Evolutionary conservation across 2,888 invertebrate species (phyloP).

Genomic region (Germaria angustata): DNA sequence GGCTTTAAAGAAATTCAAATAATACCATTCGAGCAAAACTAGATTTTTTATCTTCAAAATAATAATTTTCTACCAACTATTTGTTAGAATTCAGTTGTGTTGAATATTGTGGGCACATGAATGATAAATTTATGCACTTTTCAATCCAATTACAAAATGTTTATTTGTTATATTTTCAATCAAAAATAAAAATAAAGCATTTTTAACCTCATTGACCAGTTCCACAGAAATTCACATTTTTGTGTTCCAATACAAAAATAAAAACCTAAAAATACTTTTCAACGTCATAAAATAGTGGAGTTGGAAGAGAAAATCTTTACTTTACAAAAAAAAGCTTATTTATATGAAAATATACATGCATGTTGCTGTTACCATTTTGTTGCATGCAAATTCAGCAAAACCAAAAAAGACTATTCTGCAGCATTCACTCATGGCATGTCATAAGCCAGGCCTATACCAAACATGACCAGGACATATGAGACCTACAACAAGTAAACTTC

Average conservation of each 20-base stretch:
- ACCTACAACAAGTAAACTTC: constrained; percentile 52
- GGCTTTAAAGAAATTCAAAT: background rate
- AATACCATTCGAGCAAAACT: background rate
- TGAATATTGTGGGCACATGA: background rate
- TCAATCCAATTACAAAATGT: constrained; percentile 24
- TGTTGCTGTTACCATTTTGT: too few relatives aligned
- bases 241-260: background rate
- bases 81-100: background rate
- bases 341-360: background rate
- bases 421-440: background rate
- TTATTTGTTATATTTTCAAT: constrained; percentile 9
- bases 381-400: background rate
- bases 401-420: background rate
- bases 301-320: background rate
- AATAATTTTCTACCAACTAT: background rate
- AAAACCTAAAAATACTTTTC: background rate
- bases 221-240: constrained; percentile 3
- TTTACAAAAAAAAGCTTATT: background rate
- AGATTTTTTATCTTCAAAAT: background rate
- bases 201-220: background rate
- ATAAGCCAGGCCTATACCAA: background rate
- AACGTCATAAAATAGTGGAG: constrained; percentile 3
- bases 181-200: background rate
- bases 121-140: background rate
- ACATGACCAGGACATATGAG: background rate